phyloP scores from a whole-genome alignment of 2,888 invertebrate species.

The Pachliopta kotzebuea region DNA sequence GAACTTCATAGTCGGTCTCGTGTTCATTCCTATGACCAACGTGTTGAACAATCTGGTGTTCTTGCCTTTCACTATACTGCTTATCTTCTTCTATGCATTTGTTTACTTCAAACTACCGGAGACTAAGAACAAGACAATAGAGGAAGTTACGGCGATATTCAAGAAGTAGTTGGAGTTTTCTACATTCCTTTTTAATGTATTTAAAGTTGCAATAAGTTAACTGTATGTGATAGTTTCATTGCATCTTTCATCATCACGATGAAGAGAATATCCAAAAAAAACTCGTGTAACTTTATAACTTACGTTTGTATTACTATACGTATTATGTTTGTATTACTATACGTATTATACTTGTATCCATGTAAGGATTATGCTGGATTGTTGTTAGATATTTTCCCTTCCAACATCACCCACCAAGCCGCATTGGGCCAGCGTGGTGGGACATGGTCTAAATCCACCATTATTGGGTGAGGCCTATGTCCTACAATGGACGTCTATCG shows the following conservation, averaged over 20 bases:
- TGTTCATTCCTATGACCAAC: conserved; percentile 63
- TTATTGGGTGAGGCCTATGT: too few relatives aligned
- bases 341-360: not conserved
- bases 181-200: conserved; percentile 54
- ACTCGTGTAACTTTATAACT: too few relatives aligned
- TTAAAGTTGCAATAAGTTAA: conserved; percentile 53
- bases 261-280: too few relatives aligned
- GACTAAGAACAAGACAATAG: conserved; percentile 74
- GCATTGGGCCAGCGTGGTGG: too few relatives aligned
- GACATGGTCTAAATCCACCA: too few relatives aligned
- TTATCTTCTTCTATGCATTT: conserved; percentile 70
- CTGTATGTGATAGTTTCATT: conserved; percentile 49
- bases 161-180: conserved; percentile 52
- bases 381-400: not conserved
- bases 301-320: too few relatives aligned
- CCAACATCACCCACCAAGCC: too few relatives aligned
- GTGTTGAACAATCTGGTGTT: conserved; percentile 67
- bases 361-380: not conserved
- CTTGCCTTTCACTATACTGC: conserved; percentile 67
- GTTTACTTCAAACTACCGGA: conserved; percentile 73
- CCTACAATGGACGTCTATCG: too few relatives aligned
- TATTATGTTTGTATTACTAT: too few relatives aligned
- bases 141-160: conserved; percentile 75
- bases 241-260: too few relatives aligned
- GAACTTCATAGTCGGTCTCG: conserved; percentile 74